phyloP scores from a whole-genome alignment of 2,113 vertebrate species.

The Podilymbus podiceps region DNA sequence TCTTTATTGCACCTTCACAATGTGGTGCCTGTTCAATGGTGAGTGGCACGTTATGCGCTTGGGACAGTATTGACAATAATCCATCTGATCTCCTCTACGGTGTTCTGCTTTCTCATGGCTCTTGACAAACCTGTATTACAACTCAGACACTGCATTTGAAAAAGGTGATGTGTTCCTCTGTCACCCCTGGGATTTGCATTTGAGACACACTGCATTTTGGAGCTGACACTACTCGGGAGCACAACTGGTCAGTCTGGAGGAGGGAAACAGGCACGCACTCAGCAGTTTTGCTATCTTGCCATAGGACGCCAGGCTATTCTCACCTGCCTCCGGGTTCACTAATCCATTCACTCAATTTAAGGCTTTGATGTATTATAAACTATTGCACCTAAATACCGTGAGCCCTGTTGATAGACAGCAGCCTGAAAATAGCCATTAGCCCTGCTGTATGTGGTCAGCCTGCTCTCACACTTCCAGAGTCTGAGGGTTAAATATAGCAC shows the following conservation, averaged over 20 bases:
- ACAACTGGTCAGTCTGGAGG: background rate
- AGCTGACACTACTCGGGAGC: background rate
- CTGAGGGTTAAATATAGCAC: constrained; percentile 7
- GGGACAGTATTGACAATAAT: background rate
- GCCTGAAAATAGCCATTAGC: background rate
- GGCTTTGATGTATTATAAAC: background rate
- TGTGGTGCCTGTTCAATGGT: background rate
- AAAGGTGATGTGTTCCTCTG: background rate
- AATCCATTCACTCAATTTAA: background rate
- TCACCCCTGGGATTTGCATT: background rate
- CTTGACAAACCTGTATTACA: background rate
- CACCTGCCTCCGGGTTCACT: background rate
- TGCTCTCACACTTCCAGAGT: background rate
- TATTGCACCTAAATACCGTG: background rate
- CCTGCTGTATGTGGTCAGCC: background rate
- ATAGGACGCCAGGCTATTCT: background rate
- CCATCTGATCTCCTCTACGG: background rate
- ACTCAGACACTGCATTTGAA: background rate
- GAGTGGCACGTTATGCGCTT: background rate
- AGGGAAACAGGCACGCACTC: background rate
- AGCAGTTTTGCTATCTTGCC: background rate
- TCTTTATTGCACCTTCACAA: background rate
- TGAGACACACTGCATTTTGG: background rate
- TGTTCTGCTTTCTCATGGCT: background rate
- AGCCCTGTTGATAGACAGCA: background rate